Conservation (phyloP, 2,797 vertebrate species). For the Alauda arvensis region DNA sequence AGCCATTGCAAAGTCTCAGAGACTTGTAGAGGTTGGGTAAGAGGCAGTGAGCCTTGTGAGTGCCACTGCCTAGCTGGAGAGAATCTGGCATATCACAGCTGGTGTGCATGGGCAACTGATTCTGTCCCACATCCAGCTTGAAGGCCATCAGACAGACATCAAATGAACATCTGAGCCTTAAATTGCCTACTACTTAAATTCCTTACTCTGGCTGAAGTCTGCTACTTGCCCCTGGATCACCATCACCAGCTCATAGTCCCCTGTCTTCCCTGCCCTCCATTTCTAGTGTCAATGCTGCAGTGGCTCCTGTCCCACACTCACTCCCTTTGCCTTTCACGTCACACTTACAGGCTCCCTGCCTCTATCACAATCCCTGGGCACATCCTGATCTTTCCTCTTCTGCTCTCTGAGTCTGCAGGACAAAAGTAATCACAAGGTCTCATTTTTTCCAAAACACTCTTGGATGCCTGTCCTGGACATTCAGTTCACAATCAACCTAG, state of each 20-base stretch:
- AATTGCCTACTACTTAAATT: not conserved
- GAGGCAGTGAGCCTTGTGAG: not conserved
- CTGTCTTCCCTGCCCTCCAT: not conserved
- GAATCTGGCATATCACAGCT: not conserved
- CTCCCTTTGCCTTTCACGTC: not conserved
- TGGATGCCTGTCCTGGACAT: not conserved
- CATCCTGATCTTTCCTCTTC: not conserved
- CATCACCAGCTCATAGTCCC: not conserved
- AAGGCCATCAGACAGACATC: not conserved
- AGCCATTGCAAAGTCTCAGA: not conserved
- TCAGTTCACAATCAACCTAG: not conserved
- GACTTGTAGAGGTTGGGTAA: not conserved
- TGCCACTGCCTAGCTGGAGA: not conserved
- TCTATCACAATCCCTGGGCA: not conserved
- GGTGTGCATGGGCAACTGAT: no score
- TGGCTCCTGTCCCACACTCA: rapidly evolving
- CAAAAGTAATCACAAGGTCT: not conserved
- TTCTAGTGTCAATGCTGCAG: not conserved
- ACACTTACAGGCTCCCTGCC: not conserved
- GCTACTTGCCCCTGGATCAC: not conserved
- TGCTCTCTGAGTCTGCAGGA: not conserved
- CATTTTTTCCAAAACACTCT: not conserved
- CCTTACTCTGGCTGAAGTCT: not conserved
- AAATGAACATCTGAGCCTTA: not conserved
- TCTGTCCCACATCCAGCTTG: not conserved